phyloP scores from a whole-genome alignment of 2,797 vertebrate species.

The Falco peregrinus region DNA sequence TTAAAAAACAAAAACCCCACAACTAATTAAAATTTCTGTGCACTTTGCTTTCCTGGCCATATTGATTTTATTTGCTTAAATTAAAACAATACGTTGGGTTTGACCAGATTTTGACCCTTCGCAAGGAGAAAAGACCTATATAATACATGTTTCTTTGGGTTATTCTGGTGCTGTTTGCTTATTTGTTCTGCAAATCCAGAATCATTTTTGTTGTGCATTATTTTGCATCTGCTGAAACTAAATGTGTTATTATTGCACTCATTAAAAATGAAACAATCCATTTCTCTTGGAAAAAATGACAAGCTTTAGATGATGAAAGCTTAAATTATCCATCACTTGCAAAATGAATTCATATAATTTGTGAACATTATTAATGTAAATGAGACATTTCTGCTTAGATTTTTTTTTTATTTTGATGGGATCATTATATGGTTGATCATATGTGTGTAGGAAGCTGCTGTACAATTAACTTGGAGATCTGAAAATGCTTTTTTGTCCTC shows the following conservation, averaged over 20 bases:
- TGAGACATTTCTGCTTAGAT: constrained; percentile 88
- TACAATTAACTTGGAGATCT: constrained; percentile 94
- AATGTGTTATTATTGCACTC: constrained; percentile 91
- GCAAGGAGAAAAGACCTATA: constrained; percentile 79
- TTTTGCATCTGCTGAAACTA: constrained; percentile 88
- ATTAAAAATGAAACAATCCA: constrained; percentile 97
- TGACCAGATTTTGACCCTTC: constrained; percentile 82
- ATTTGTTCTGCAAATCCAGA: constrained; percentile 85
- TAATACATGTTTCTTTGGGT: constrained; percentile 80
- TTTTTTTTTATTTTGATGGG: constrained; percentile 86
- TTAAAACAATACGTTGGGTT: constrained; percentile 81
- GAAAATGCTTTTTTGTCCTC: constrained; percentile 87
- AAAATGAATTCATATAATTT: constrained; percentile 94
- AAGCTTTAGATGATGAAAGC: constrained; percentile 94
- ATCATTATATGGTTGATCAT: constrained; percentile 92
- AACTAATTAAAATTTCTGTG: constrained; percentile 84
- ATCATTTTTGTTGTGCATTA: constrained; percentile 86
- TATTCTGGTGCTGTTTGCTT: constrained; percentile 80
- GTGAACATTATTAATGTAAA: constrained; percentile 91
- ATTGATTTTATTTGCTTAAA: constrained; percentile 85
- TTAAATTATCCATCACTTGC: constrained; percentile 94
- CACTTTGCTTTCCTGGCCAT: constrained; percentile 84
- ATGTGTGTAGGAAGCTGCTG: constrained; percentile 90
- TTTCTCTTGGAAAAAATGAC: constrained; percentile 91
- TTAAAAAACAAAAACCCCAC: constrained; percentile 58